phyloP scores from a whole-genome alignment of 2,113 vertebrate genomes.

The Grus americana region DNA sequence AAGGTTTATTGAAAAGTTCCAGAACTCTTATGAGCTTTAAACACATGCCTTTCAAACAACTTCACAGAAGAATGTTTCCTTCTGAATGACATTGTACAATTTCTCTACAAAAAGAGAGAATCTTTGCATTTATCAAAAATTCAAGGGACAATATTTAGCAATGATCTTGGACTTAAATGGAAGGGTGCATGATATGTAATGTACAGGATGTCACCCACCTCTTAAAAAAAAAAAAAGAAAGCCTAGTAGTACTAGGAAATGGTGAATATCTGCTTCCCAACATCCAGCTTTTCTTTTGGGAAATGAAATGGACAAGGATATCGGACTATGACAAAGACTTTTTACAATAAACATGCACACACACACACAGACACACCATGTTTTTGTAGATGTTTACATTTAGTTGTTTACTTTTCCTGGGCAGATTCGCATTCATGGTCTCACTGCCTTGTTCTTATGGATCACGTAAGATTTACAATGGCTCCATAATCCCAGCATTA shows the following conservation, averaged over 20 bases:
- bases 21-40: background rate
- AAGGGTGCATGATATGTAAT: background rate
- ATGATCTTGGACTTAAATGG: background rate
- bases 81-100: background rate
- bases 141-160: background rate
- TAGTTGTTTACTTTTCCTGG: background rate
- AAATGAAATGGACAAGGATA: background rate
- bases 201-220: background rate
- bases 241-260: background rate
- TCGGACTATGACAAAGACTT: background rate
- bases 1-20: background rate
- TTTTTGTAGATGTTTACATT: background rate
- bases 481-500: background rate
- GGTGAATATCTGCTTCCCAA: background rate
- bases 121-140: background rate
- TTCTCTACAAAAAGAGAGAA: background rate
- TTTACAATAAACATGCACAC: background rate
- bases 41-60: background rate
- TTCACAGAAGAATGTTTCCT: background rate
- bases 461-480: background rate
- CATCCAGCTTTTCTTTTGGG: background rate
- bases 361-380: background rate
- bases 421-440: background rate
- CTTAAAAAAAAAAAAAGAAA: background rate
- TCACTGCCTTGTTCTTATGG: background rate